Percentiles rank a stretch among this genome's conserved stretches.
Conservation (phyloP, 1,140 invertebrate genomes). For the Wasmannia auropunctata region DNA sequence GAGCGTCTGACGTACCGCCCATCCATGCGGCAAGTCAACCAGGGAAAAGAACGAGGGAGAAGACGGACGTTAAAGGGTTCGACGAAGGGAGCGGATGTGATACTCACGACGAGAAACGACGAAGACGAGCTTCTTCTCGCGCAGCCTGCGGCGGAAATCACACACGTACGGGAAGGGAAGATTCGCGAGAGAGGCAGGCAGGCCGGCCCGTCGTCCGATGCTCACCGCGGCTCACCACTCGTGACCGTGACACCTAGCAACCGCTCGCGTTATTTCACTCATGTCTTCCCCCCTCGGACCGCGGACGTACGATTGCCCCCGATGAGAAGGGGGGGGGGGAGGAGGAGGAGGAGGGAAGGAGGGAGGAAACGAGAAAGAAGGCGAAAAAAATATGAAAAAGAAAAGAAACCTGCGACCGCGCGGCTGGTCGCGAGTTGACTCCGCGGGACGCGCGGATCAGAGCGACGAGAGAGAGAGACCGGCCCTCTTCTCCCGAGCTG, state of each 20-base stretch:
- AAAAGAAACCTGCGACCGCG: too few species aligned
- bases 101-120: not conserved
- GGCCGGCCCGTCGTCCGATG: not conserved
- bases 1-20: too few species aligned
- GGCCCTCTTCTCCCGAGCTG: too few species aligned
- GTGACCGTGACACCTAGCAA: constrained; percentile 46
- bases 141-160: not conserved
- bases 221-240: constrained; percentile 17
- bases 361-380: not conserved
- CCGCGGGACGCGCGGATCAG: too few species aligned
- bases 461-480: too few species aligned
- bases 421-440: too few species aligned
- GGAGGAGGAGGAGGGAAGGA: not conserved
- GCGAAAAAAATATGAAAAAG: too few species aligned
- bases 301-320: not conserved
- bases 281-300: too few species aligned
- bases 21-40: not conserved
- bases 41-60: not conserved
- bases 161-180: not conserved
- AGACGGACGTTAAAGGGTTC: not conserved
- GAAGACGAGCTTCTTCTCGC: too few species aligned
- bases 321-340: too few species aligned
- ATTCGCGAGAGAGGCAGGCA: constrained; percentile 29
- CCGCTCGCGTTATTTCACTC: constrained; percentile 20
- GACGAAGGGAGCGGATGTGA: too few species aligned